Conservation (phyloP, 1,140 invertebrate genomes). For the Wasmannia auropunctata region DNA sequence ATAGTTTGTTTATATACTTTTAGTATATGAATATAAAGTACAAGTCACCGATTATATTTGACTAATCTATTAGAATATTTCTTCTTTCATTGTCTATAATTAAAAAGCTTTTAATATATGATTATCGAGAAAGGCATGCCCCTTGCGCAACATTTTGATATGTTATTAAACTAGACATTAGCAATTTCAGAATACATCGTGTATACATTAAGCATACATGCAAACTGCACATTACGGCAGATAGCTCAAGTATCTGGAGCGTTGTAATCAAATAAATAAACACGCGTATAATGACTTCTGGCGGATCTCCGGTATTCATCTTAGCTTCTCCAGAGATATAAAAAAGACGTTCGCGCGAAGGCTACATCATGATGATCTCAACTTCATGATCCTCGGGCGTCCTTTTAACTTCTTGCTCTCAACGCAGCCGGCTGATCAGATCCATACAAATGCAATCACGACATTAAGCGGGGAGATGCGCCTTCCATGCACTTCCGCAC, state of each 20-base stretch:
- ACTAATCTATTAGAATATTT: not conserved
- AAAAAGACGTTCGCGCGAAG: constrained; percentile 16
- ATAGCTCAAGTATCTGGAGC: constrained; percentile 18
- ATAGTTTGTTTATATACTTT: not conserved
- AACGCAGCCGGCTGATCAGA: constrained; percentile 71
- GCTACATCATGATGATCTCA: constrained; percentile 72
- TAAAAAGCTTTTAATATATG: not conserved
- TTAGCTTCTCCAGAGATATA: not conserved
- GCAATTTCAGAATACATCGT: not conserved
- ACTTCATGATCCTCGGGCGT: constrained; percentile 65
- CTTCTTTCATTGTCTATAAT: too few species aligned
- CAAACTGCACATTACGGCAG: not conserved
- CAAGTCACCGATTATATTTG: not conserved
- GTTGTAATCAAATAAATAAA: constrained; percentile 13
- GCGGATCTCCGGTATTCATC: not conserved
- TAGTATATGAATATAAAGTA: not conserved
- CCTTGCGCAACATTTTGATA: not conserved
- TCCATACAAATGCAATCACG: constrained; percentile 80
- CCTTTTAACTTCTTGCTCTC: constrained; percentile 67
- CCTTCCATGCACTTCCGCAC: constrained; percentile 22
- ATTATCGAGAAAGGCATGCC: not conserved
- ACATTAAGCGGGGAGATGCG: constrained; percentile 64
- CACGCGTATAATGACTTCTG: constrained; percentile 17
- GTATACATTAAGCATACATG: not conserved
- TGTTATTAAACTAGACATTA: not conserved